Percentiles rank a stretch among this genome's conserved stretches.
Evolutionary conservation across 2,888 invertebrate genomes (phyloP).

Genomic region (Drosophila limbata): DNA sequence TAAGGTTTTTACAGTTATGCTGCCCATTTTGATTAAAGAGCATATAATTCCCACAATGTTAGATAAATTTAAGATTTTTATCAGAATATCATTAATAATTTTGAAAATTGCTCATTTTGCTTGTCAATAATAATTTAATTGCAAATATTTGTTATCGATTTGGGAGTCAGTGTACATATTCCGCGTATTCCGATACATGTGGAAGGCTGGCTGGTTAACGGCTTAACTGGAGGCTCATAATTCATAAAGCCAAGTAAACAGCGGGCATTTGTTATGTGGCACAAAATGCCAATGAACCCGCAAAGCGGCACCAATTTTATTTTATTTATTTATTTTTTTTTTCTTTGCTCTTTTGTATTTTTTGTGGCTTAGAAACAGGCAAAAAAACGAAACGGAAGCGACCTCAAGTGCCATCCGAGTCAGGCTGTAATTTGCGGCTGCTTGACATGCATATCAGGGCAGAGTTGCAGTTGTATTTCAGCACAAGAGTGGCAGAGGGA

Average conservation of each 20-base stretch:
- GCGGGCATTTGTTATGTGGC: slow-evolving; percentile 73
- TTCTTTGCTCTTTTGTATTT: slow-evolving; percentile 13
- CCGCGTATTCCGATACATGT: not conserved
- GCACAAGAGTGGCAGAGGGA: not conserved
- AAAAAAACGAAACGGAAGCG: slow-evolving; percentile 66
- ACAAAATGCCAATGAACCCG: slow-evolving; percentile 73
- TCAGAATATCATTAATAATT: slow-evolving; percentile 20
- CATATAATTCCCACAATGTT: not conserved
- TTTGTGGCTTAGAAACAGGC: slow-evolving; percentile 48
- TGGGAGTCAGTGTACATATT: slow-evolving; percentile 29
- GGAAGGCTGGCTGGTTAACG: slow-evolving; percentile 49
- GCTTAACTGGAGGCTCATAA: slow-evolving; percentile 63
- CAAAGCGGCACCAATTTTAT: slow-evolving; percentile 38
- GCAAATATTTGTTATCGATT: slow-evolving; percentile 19
- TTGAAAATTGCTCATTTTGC: slow-evolving; percentile 9
- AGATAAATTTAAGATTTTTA: slow-evolving; percentile 10
- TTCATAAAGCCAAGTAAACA: slow-evolving; percentile 60
- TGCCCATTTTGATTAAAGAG: not conserved
- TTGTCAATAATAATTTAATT: slow-evolving; percentile 25
- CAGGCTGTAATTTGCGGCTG: slow-evolving; percentile 69
- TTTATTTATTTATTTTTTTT: slow-evolving; percentile 5
- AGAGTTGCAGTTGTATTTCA: slow-evolving; percentile 2
- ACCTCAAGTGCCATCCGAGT: slow-evolving; percentile 60
- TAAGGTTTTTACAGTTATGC: too few relatives aligned
- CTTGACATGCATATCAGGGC: slow-evolving; percentile 77